These are phyloP conservation scores for Poeciliopsis occidentalis DNA, from an alignment of 2,113 vertebrate species.

Conservation along the genomic window DNA sequence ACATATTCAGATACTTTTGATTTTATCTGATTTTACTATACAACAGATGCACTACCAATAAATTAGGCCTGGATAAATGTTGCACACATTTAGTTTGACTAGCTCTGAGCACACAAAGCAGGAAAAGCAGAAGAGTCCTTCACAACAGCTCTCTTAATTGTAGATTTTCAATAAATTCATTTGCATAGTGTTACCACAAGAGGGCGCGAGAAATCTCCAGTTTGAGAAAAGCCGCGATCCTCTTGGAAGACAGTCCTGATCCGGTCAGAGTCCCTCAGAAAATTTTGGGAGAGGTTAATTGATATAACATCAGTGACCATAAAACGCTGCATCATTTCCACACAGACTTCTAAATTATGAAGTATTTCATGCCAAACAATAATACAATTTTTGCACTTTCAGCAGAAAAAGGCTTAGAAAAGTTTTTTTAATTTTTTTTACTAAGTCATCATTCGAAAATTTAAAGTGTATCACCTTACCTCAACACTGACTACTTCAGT, in stretches of 20 bases:
- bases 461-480: background rate
- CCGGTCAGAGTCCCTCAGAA: background rate
- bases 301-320: background rate
- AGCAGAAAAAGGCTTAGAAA: background rate
- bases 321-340: background rate
- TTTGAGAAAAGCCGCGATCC: background rate
- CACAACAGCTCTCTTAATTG: too few species aligned
- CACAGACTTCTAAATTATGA: background rate
- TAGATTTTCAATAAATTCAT: background rate
- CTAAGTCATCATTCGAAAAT: background rate
- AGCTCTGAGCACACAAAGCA: background rate
- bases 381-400: background rate
- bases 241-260: background rate
- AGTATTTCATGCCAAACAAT: background rate
- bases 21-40: too few species aligned
- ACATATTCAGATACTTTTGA: too few species aligned
- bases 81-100: too few species aligned
- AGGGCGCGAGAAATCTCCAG: conserved; percentile 12
- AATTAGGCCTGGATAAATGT: too few species aligned
- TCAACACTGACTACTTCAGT: background rate
- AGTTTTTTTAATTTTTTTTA: background rate
- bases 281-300: background rate
- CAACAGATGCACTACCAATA: too few species aligned
- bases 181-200: conserved; percentile 24
- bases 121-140: background rate